phyloP scores from a whole-genome alignment of 2,113 vertebrate species.

The Chrysemys picta region DNA sequence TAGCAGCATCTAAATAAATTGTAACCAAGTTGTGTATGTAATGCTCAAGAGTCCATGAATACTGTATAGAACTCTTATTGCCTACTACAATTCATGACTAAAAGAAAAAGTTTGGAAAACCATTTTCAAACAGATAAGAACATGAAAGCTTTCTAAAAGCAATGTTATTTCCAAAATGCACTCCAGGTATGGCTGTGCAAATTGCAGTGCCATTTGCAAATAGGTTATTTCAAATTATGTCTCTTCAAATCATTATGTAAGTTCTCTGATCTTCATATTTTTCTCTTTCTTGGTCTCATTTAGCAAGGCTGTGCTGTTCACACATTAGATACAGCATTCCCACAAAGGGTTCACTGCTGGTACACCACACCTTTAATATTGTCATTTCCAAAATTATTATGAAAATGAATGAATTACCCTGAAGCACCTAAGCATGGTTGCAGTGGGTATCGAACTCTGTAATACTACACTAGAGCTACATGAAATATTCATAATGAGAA shows the following conservation, averaged over 20 bases:
- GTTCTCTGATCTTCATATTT: not conserved
- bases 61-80: not conserved
- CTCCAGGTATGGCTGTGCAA: not conserved
- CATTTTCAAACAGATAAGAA: not conserved
- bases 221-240: not conserved
- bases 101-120: not conserved
- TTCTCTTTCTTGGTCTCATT: not conserved
- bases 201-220: not conserved
- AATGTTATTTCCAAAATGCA: not conserved
- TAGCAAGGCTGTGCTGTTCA: not conserved
- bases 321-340: not conserved
- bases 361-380: not conserved
- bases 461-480: not conserved
- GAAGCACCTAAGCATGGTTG: not conserved
- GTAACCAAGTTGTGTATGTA: not conserved
- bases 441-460: not conserved
- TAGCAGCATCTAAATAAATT: not conserved
- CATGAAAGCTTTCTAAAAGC: not conserved
- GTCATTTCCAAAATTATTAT: constrained; percentile 5
- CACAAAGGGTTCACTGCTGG: not conserved
- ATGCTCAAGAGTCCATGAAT: not conserved
- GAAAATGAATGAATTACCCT: constrained; percentile 2
- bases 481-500: not conserved
- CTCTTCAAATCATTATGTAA: not conserved
- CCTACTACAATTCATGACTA: not conserved